These are phyloP conservation scores for Anarsia innoxiella DNA, from an alignment of 2,888 invertebrate genomes.

Conservation along the genomic window DNA sequence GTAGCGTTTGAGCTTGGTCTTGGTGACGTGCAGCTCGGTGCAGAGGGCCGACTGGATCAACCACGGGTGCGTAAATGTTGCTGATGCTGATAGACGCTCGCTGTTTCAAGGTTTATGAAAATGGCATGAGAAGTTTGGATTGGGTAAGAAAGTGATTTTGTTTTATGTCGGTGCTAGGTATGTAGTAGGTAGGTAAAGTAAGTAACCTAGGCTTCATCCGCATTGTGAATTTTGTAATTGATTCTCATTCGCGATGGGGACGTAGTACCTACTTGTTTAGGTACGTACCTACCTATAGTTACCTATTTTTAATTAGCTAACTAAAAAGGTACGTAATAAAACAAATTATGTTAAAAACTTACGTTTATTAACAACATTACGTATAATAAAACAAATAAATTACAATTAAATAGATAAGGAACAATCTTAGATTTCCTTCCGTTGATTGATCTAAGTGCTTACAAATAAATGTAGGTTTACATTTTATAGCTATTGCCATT, in stretches of 20 bases:
- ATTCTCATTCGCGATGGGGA: too few relatives aligned
- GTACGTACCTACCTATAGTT: not conserved
- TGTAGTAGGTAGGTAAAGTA: too few relatives aligned
- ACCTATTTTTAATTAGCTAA: too few relatives aligned
- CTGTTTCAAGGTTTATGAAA: too few relatives aligned
- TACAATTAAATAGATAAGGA: conserved; percentile 62
- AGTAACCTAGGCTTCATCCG: too few relatives aligned
- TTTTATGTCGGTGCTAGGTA: not conserved
- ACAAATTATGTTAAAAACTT: conserved; percentile 27
- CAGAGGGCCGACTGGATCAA: conserved; percentile 78
- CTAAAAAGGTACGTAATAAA: conserved; percentile 1
- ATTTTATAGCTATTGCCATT: too few relatives aligned
- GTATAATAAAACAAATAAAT: conserved; percentile 61
- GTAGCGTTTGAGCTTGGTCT: conserved; percentile 87
- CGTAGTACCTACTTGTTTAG: not conserved
- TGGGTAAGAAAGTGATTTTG: not conserved
- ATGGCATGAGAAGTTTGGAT: too few relatives aligned
- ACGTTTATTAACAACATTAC: conserved; percentile 56
- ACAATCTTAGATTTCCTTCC: conserved; percentile 35
- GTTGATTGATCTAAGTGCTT: too few relatives aligned
- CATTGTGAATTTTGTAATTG: not conserved
- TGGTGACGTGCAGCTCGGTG: conserved; percentile 82
- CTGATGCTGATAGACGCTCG: conserved; percentile 80
- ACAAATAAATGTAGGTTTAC: too few relatives aligned
- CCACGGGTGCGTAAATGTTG: conserved; percentile 88